Evolutionary conservation across 2,888 invertebrate species (phyloP), one percentile per base, ranked within the genome.

Genomic region (Callimorpha dominula): DNA sequence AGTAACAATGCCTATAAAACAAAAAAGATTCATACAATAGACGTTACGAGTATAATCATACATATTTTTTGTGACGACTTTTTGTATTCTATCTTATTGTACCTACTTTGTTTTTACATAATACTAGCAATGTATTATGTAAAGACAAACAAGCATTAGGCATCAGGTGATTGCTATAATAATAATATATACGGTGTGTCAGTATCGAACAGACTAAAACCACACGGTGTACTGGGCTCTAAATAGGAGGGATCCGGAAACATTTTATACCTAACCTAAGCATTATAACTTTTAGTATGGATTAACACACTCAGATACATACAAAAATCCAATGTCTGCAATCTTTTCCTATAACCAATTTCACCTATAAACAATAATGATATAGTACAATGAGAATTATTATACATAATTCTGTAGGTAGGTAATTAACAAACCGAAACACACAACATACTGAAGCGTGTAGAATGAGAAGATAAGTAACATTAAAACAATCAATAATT

Each of bases 401-500:
- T 31, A 31, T 14, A 60, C 7, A 31, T 20, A n/a, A n/a, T 52
- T 17, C 17, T 54, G n/a, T 2, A 52, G 7, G 52, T 15, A n/a
- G 14, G 6, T 14, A 31, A 57, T 31, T 20, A 57, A 20, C 20
- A 60, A 31, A 60, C 12, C 7, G n/a, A 60, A 14, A 60, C 31
- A 60, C 14, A 31, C 7, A 60, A 60, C 31, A 14, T 31, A 31
- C 20, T 60, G 6, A 60, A 12, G 6, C 31, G 31, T 14, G 31
- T 31, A 6, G 14, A 31, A 60, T 31, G 14, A 31, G 31, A 31
- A 14, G 0, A 14, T 31, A 57, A 20, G 31, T 31, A 57, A 20
- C 60, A 60, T 60, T 60, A 31, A 60, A 60, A 60, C 60, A 60
- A 60, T 31, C 60, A 60, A 60, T 60, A 6, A 6, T n/a, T n/a